These are phyloP conservation scores for Polia nebulosa DNA, from an alignment of 2,888 invertebrate genomes.

Conservation along the genomic window DNA sequence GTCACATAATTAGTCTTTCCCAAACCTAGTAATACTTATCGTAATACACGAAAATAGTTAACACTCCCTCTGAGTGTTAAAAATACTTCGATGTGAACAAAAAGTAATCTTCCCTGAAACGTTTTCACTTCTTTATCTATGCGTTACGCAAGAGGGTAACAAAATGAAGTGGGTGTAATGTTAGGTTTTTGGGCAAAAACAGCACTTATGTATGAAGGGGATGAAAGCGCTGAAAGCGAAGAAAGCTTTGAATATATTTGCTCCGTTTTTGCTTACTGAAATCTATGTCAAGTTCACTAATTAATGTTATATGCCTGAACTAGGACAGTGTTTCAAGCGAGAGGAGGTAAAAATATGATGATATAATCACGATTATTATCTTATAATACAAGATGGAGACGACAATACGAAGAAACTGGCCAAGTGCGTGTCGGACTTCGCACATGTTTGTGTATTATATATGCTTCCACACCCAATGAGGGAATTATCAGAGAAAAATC, in stretches of 20 bases:
- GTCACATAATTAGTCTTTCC: slow-evolving; percentile 62
- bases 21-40: slow-evolving; percentile 62
- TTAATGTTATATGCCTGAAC: too few species aligned
- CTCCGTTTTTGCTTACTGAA: too few species aligned
- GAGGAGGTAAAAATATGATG: too few species aligned
- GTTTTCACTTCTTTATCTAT: slow-evolving; percentile 54
- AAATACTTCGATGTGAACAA: slow-evolving; percentile 57
- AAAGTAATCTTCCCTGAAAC: slow-evolving; percentile 56
- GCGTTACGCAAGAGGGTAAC: slow-evolving; percentile 53
- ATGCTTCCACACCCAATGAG: too few species aligned
- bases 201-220: slow-evolving; percentile 38
- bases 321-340: too few species aligned
- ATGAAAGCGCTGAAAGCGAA: slow-evolving; percentile 55
- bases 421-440: too few species aligned
- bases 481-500: too few species aligned
- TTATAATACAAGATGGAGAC: too few species aligned
- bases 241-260: not conserved
- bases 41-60: slow-evolving; percentile 62
- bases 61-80: slow-evolving; percentile 62
- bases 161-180: slow-evolving; percentile 59
- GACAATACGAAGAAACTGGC: too few species aligned
- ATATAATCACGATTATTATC: too few species aligned
- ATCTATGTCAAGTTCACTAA: too few species aligned
- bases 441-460: too few species aligned
- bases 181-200: slow-evolving; percentile 49